phyloP scores from a whole-genome alignment of 2,113 vertebrate species.

The Talpa occidentalis region DNA sequence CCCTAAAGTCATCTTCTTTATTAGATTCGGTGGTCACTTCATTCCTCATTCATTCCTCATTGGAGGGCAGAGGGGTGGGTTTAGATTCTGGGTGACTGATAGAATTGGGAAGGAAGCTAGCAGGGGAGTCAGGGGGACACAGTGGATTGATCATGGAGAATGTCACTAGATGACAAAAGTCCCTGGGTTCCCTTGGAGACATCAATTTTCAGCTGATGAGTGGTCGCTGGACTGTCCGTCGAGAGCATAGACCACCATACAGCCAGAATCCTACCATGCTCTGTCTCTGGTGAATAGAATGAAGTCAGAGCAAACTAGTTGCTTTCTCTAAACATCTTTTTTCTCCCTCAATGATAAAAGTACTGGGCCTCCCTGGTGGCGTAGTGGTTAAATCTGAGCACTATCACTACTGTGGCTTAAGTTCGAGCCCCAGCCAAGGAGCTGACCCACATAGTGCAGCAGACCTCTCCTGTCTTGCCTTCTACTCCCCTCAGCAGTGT shows the following conservation, averaged over 20 bases:
- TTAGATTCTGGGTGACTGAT: too few relatives aligned
- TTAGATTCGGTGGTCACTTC: neutral
- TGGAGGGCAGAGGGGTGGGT: too few relatives aligned
- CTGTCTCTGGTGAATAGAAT: too few relatives aligned
- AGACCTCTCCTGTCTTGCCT: too few relatives aligned
- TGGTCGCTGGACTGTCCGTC: neutral
- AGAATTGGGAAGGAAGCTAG: neutral
- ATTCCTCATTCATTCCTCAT: neutral
- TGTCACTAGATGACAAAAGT: neutral
- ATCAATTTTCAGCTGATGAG: too few relatives aligned
- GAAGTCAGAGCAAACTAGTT: neutral
- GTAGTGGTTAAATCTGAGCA: too few relatives aligned
- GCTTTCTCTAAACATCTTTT: neutral
- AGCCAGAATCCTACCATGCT: neutral
- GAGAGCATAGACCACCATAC: neutral
- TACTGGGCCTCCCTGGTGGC: too few relatives aligned
- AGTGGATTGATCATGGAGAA: neutral
- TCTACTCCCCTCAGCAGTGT: too few relatives aligned
- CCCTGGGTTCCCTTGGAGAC: neutral
- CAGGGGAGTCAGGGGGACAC: neutral
- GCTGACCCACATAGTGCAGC: too few relatives aligned
- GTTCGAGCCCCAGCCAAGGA: too few relatives aligned
- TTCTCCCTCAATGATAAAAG: neutral
- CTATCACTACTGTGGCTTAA: too few relatives aligned
- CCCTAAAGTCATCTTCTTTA: rapidly evolving